These are phyloP conservation scores for Clarias laeviceps DNA, from an alignment of 2,797 vertebrate genomes.

Conservation along the genomic window DNA sequence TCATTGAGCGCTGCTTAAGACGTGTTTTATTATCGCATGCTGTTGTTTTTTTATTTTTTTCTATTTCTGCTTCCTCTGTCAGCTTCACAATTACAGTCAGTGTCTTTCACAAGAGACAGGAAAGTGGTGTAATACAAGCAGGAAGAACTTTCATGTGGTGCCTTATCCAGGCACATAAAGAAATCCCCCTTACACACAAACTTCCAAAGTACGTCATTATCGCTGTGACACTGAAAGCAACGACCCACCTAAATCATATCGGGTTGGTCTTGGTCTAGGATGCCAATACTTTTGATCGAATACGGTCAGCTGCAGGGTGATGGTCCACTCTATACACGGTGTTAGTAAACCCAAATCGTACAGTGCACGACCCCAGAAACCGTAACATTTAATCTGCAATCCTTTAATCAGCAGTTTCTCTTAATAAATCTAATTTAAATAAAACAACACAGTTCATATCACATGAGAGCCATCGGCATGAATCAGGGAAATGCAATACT, in stretches of 20 bases:
- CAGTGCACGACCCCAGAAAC: background rate
- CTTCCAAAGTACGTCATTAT: too few relatives aligned
- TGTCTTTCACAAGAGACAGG: slow-evolving; percentile 14
- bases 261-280: too few relatives aligned
- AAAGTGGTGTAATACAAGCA: background rate
- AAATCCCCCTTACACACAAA: too few relatives aligned
- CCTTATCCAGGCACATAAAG: too few relatives aligned
- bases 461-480: background rate
- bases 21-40: background rate
- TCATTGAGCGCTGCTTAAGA: background rate
- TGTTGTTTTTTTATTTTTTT: background rate
- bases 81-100: background rate
- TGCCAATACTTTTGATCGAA: too few relatives aligned
- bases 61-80: background rate
- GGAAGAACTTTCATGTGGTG: background rate
- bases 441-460: background rate
- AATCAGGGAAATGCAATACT: background rate
- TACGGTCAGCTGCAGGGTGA: too few relatives aligned
- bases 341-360: too few relatives aligned
- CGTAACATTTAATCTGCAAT: background rate
- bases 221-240: too few relatives aligned
- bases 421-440: background rate
- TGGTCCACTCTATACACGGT: too few relatives aligned
- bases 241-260: too few relatives aligned
- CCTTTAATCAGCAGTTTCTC: background rate